phyloP scores from a whole-genome alignment of 2,888 invertebrate genomes.

The Caenorhabditis auriculariae region DNA sequence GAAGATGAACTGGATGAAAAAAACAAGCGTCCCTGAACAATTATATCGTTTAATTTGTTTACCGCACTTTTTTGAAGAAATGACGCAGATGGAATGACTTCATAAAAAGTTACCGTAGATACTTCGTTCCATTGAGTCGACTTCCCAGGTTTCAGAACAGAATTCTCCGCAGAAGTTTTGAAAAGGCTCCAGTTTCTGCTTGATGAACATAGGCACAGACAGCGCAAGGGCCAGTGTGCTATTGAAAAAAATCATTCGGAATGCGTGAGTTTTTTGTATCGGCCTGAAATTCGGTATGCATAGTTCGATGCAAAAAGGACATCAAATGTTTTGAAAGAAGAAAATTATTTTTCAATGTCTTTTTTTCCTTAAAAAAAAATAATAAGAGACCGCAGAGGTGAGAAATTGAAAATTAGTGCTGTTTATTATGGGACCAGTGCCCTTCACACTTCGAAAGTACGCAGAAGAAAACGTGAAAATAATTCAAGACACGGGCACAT shows the following conservation, averaged over 20 bases:
- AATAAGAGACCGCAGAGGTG: no score
- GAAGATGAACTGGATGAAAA: conserved; percentile 58
- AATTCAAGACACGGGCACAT: no score
- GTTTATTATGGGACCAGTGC: no score
- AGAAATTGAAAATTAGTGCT: no score
- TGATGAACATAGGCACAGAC: conserved; percentile 56
- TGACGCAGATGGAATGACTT: background rate
- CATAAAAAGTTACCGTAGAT: conserved; percentile 40
- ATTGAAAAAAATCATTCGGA: conserved; percentile 54
- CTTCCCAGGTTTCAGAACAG: conserved; percentile 59
- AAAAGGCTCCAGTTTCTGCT: conserved; percentile 36
- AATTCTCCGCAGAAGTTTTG: conserved; percentile 45
- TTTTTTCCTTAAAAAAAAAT: no score
- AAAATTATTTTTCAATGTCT: background rate
- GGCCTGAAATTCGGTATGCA: conserved; percentile 32
- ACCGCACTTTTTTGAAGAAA: background rate
- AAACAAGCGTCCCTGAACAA: conserved; percentile 53
- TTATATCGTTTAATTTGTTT: no score
- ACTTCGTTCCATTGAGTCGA: conserved; percentile 25
- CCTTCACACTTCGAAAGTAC: no score
- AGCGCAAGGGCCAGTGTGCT: conserved; percentile 41
- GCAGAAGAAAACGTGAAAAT: no score
- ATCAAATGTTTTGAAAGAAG: background rate
- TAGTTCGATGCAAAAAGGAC: conserved; percentile 1
- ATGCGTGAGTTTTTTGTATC: conserved; percentile 53